A percentile compares a stretch with the other conserved stretches of the same genome.
Conservation (phyloP, 1,140 invertebrate genomes). For the Lycorma delicatula region DNA sequence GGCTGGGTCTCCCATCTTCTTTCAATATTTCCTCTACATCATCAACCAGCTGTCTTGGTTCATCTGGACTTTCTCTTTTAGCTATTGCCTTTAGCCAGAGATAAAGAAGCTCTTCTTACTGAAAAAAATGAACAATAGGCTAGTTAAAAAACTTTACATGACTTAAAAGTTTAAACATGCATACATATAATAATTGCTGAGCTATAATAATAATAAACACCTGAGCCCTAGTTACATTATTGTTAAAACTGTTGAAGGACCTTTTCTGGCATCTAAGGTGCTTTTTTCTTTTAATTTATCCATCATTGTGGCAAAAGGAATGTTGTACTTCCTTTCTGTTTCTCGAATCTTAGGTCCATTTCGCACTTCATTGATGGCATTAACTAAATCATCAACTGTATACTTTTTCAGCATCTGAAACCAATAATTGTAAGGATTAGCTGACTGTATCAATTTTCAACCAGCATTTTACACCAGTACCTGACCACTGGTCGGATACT, state of each 20-base stretch:
- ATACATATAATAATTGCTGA: no score
- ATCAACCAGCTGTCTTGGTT: not conserved
- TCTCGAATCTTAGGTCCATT: not conserved
- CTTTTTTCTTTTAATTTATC: conserved; percentile 1
- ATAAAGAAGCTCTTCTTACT: not conserved
- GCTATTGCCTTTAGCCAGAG: not conserved
- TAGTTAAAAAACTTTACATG: no score
- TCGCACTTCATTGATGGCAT: not conserved
- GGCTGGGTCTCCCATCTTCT: not conserved
- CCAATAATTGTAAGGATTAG: not conserved
- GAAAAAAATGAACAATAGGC: not conserved
- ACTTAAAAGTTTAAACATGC: no score
- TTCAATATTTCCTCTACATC: not conserved
- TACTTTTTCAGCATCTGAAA: conserved; percentile 2
- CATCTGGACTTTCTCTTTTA: not conserved
- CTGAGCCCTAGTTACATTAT: no score
- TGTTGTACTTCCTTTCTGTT: not conserved
- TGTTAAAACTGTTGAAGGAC: not conserved
- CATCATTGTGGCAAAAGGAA: not conserved
- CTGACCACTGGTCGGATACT: not conserved
- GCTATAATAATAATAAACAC: no score
- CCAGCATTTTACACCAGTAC: not conserved
- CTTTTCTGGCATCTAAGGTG: not conserved
- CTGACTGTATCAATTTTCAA: not conserved
- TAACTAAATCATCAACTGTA: not conserved